Evolutionary conservation across 2,888 invertebrate species (phyloP).

Genomic region (Galerucella nymphaeae): DNA sequence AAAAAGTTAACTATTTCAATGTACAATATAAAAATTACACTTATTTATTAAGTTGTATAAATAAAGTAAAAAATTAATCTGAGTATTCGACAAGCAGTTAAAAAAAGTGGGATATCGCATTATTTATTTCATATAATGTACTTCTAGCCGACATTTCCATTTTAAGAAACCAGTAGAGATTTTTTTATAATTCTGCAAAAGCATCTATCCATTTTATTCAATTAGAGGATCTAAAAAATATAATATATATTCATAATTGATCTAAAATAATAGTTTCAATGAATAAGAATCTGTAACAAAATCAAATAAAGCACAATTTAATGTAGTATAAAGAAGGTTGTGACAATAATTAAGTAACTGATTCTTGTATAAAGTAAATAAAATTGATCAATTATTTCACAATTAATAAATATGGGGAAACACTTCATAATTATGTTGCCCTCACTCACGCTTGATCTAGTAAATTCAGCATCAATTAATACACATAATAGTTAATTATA

Average conservation of each 20-base stretch:
- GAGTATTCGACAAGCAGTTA: too few species aligned
- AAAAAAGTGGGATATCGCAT: too few species aligned
- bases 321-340: not conserved
- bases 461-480: not conserved
- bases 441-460: not conserved
- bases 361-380: not conserved
- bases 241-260: too few species aligned
- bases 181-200: not conserved
- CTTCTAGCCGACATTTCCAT: too few species aligned
- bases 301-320: not conserved
- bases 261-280: too few species aligned
- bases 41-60: too few species aligned
- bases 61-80: too few species aligned
- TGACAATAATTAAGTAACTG: not conserved
- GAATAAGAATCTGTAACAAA: not conserved
- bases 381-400: not conserved
- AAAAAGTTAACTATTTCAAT: too few species aligned
- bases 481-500: conserved; percentile 1
- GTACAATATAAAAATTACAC: too few species aligned
- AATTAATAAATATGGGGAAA: too few species aligned
- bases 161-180: not conserved
- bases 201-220: not conserved
- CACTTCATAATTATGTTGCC: too few species aligned
- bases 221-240: not conserved
- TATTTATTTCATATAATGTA: too few species aligned